phyloP scores from a whole-genome alignment of 2,888 invertebrate genomes.

The Syrphus vitripennis region DNA sequence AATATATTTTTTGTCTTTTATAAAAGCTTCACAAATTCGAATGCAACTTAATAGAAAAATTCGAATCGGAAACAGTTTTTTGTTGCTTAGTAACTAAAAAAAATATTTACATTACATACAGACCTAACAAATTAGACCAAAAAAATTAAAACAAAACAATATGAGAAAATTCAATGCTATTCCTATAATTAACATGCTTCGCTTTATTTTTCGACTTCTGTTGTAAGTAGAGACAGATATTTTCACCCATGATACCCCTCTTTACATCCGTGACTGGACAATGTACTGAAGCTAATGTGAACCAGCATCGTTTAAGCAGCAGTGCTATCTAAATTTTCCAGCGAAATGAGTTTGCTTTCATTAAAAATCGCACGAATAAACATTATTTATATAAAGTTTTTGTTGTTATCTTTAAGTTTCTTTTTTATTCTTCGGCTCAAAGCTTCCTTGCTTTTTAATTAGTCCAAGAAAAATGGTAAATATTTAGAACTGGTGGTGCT shows the following conservation, averaged over 20 bases:
- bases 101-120: too few species aligned
- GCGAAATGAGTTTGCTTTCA: conserved; percentile 70
- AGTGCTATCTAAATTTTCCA: conserved; percentile 72
- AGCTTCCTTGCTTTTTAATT: conserved; percentile 75
- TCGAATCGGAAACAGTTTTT: too few species aligned
- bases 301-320: conserved; percentile 27
- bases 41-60: too few species aligned
- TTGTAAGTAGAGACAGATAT: too few species aligned
- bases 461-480: conserved; percentile 71
- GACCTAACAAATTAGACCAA: too few species aligned
- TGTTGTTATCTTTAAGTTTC: conserved; percentile 70
- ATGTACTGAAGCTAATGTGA: not conserved
- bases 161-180: too few species aligned
- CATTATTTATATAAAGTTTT: conserved; percentile 67
- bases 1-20: too few species aligned
- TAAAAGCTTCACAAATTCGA: too few species aligned
- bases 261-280: not conserved
- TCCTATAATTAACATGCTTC: too few species aligned
- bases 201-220: too few species aligned
- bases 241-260: not conserved
- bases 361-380: conserved; percentile 70
- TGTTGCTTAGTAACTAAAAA: too few species aligned
- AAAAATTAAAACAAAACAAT: too few species aligned
- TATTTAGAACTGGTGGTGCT: conserved; percentile 69
- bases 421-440: conserved; percentile 11